These are phyloP conservation scores for Calidris pygmaea DNA, from an alignment of 2,113 vertebrate species.

Conservation along the genomic window DNA sequence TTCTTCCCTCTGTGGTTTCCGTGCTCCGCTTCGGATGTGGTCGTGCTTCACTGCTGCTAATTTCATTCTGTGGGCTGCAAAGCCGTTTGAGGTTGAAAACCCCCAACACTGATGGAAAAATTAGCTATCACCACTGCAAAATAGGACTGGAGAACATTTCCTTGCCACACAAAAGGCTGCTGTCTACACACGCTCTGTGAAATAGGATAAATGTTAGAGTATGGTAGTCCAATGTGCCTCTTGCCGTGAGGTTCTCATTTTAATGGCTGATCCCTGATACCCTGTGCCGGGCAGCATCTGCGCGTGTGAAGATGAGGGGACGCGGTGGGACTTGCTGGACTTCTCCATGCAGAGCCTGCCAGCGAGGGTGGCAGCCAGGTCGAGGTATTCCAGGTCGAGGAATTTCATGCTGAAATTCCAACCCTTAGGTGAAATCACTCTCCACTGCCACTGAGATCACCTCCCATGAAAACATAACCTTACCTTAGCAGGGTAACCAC, in stretches of 20 bases:
- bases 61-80: neutral
- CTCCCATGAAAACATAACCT: fast-evolving
- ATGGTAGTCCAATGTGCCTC: neutral
- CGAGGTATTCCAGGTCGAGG: neutral
- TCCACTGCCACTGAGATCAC: neutral
- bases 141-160: neutral
- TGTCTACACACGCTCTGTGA: neutral
- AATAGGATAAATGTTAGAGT: neutral
- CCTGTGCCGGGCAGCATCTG: neutral
- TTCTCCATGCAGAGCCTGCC: fast-evolving
- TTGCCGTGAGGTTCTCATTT: neutral
- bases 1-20: neutral
- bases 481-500: neutral
- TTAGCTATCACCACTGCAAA: neutral
- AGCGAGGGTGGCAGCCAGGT: too few species aligned
- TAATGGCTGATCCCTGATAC: neutral
- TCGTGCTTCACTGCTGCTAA: neutral
- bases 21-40: neutral
- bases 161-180: neutral
- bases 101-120: neutral
- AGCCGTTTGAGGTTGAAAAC: neutral
- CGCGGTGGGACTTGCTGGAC: neutral
- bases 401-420: neutral
- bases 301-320: neutral
- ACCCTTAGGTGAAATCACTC: neutral